Evolutionary conservation across 92 coral and sea anemone species (phyloP), one percentile per base, ranked within the genome.

Genomic region (Bergia sp.): DNA sequence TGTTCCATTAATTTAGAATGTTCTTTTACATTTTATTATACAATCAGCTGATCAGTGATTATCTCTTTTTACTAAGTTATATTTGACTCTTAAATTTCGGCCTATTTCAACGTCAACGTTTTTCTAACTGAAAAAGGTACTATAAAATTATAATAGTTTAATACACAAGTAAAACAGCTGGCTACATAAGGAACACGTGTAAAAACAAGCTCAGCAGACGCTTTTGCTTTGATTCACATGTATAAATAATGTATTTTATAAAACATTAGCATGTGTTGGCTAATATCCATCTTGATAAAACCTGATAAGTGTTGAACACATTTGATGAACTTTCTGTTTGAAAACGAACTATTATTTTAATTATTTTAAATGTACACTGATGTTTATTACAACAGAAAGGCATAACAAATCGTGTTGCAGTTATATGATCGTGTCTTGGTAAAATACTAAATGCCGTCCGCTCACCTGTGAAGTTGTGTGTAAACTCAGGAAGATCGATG

Each of bases 391-490:
- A 29, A 29, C 29, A 29, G 29, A 29, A 47, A 47, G 8, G 53
- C 53, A 47, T 8, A 47, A 8, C 53, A 3, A 47, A 47, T 47
- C 5, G 69, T 21, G 4, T 4, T 61, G 29, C 18, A 61, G 4
- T 23, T 61, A 21, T 18, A 23, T 3, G 69, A 61, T 61, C 23
- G 0, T 61, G 29, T 18, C 58, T 11, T 61, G 69, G 23, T 61
- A 61, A 61, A 20, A 0, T 13, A 75, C 21, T 37, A 50, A 75
- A 11, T 16, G 7, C 12, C n/a, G 4, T 61, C 1, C 47, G 72
- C 87, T 84, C 79, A 84, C 87, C 65, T 71, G 65, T 71, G 67
- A 84, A 84, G 77, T 71, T 79, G 61, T 69, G 79, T 69, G 87
- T 84, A 47, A 84, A 84, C 37, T 71, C 69, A 15, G 87, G 87